Evolutionary conservation across 1,140 invertebrate species (phyloP).

Genomic region (Bombus confusus): DNA sequence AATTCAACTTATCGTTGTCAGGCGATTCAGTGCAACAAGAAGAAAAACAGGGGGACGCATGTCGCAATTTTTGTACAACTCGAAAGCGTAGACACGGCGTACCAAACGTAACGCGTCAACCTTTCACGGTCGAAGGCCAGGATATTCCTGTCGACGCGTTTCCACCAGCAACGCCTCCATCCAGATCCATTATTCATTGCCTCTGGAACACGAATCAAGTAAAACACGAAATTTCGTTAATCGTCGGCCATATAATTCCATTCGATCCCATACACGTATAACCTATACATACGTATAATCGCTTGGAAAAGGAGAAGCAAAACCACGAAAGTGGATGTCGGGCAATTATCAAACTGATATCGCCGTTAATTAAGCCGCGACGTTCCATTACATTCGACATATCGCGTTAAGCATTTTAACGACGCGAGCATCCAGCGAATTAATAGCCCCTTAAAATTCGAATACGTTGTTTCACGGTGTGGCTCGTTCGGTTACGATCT

Average conservation of each 20-base stretch:
- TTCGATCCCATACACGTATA: too few species aligned
- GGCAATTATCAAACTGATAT: conserved; percentile 12
- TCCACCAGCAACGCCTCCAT: neutral
- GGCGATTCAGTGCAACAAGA: too few species aligned
- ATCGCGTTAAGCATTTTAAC: neutral
- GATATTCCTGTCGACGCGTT: conserved; percentile 1
- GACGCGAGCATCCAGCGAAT: neutral
- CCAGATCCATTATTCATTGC: neutral
- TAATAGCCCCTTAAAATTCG: conserved; percentile 13
- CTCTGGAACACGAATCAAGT: neutral
- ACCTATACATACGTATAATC: too few species aligned
- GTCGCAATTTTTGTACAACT: neutral
- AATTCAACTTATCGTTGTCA: neutral
- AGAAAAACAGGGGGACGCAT: neutral
- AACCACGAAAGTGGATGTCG: neutral
- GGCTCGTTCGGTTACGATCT: neutral
- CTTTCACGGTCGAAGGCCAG: conserved; percentile 32
- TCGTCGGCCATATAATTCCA: neutral
- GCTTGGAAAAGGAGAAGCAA: neutral
- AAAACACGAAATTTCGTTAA: neutral
- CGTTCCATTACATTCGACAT: neutral
- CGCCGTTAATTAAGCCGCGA: neutral
- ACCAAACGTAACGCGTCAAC: conserved; percentile 19
- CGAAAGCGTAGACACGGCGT: neutral
- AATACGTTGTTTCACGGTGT: neutral